Evolutionary conservation across 2,888 invertebrate species (phyloP), one percentile per base, ranked within the genome.

Genomic region (Tuberolachnus salignus): DNA sequence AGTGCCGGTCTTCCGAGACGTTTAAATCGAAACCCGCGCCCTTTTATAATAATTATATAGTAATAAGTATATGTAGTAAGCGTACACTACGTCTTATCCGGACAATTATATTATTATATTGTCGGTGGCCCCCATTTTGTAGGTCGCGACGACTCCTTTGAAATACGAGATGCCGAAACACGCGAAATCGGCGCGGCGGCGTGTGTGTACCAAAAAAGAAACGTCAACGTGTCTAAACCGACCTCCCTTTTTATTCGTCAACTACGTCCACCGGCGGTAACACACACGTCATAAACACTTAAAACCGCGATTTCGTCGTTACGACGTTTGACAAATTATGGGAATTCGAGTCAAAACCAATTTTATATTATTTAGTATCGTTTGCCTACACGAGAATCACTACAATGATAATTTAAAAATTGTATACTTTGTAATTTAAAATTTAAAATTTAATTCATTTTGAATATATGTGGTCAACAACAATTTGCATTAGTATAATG

Each of bases 201-300:
- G 26, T 49, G 70, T 57, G 3, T 6, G n/a, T 34, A 72, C 63
- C 55, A 44, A 64, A n/a, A 75, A 75, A 75, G 75, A 67, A 75
- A 75, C 67, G 75, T 67, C 67, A 78, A 67, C 75, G 67, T 78
- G 78, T 78, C 78, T 49, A 69, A 78, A 69, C 78, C 42, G 26
- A 78, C 78, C 67, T 34, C 67, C 69, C 49, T 6, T 34, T n/a
- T 61, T 51, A 51, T 78, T 78, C 69, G 23, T 69, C 75, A 67
- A 49, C 57, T 66, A 49, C 34, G n/a, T n/a, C 34, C 57, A 57
- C 21, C 55, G 53, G 14, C 44, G 23, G 42, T 66, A 44, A n/a
- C 46, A 46, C 66, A 75, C 63, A 75, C 44, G 16, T 63, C 26
- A 34, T 59, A 59, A 71, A 59, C 59, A 21, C 13, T 46, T 26